These are phyloP conservation scores for Meiosimyza platycephala DNA, from an alignment of 2,888 invertebrate genomes.

Conservation along the genomic window DNA sequence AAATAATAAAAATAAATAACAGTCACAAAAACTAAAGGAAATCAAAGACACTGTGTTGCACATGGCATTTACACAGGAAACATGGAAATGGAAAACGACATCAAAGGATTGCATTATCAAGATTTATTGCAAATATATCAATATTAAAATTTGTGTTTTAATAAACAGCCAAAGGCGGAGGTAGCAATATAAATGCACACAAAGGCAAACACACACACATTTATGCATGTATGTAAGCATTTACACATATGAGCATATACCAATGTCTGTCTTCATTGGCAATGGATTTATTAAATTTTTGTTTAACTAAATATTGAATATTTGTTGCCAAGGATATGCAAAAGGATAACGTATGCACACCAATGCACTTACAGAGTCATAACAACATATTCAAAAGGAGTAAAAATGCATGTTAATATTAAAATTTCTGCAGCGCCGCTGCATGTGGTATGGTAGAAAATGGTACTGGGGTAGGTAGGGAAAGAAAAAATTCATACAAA, in stretches of 20 bases:
- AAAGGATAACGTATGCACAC: conserved; percentile 22
- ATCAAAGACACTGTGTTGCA: no score
- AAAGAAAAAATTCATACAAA: no score
- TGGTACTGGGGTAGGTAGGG: no score
- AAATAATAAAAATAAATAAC: no score
- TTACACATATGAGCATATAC: conserved; percentile 1
- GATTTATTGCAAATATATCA: conserved; percentile 5
- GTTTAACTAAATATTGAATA: conserved; percentile 27
- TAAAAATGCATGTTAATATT: no score
- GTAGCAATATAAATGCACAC: not conserved
- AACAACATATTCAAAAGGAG: no score
- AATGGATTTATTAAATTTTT: conserved; percentile 28
- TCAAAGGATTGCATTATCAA: conserved; percentile 23
- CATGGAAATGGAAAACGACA: not conserved
- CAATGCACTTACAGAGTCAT: not conserved
- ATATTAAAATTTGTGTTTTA: conserved; percentile 25
- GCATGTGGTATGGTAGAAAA: no score
- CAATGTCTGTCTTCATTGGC: not conserved
- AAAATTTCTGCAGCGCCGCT: no score
- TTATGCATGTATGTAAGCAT: not conserved
- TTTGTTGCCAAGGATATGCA: conserved; percentile 18
- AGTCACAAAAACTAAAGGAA: no score
- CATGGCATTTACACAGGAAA: no score
- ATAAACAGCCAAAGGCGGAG: conserved; percentile 15
- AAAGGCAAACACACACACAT: not conserved